Evolutionary conservation across 23 tunicate genomes (phyloP).

Genomic region (Trididemnum nubilum): DNA sequence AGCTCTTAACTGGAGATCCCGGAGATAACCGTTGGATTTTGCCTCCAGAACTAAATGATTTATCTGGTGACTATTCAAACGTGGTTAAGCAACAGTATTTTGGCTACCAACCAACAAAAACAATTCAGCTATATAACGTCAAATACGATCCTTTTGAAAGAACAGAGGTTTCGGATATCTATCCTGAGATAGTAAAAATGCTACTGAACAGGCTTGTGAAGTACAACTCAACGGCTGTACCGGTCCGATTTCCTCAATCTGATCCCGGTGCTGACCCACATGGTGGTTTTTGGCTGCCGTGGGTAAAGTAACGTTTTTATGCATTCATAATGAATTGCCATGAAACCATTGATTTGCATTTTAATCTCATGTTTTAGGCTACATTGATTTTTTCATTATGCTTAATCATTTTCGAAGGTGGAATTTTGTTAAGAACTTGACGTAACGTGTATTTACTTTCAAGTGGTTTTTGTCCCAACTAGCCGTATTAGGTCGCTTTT

Average conservation of each 20-base stretch:
- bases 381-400: too few species aligned
- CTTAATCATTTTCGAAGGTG: too few species aligned
- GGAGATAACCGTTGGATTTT: slow-evolving; percentile 58
- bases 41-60: slow-evolving; percentile 44
- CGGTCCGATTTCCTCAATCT: slow-evolving; percentile 64
- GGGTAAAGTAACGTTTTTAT: slow-evolving; percentile 47
- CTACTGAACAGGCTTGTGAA: slow-evolving; percentile 47
- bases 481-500: too few species aligned
- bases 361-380: too few species aligned
- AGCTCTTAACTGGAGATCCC: slow-evolving; percentile 68
- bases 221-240: slow-evolving; percentile 78
- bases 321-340: too few species aligned
- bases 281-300: slow-evolving; percentile 91
- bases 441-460: too few species aligned
- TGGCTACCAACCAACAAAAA: not conserved
- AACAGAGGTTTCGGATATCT: slow-evolving; percentile 63
- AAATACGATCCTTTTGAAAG: slow-evolving; percentile 74
- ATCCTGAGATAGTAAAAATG: slow-evolving; percentile 54
- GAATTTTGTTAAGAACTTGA: too few species aligned
- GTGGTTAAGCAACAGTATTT: not conserved
- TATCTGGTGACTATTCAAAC: not conserved
- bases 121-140: slow-evolving; percentile 62
- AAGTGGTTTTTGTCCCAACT: too few species aligned
- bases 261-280: slow-evolving; percentile 71
- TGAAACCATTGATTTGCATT: too few species aligned